phyloP scores from a whole-genome alignment of 2,797 vertebrate species.

The Cossypha caffra region DNA sequence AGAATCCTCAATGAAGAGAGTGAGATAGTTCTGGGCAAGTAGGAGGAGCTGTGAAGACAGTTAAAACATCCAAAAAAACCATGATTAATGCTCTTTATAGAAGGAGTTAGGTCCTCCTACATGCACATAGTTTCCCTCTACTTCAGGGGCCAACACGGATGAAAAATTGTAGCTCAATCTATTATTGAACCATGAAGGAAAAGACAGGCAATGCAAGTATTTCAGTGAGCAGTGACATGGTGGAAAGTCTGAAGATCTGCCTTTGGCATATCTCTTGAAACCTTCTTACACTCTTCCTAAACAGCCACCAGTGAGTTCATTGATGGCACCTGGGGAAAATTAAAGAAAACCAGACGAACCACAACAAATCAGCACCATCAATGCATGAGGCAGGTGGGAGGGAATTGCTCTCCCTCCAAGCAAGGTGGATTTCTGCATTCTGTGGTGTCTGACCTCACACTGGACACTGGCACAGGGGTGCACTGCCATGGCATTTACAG shows the following conservation, averaged over 20 bases:
- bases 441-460: not conserved
- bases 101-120: not conserved
- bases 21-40: not conserved
- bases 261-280: not conserved
- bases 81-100: not conserved
- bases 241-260: not conserved
- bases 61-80: not conserved
- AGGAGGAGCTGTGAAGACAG: not conserved
- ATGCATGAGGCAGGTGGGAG: not conserved
- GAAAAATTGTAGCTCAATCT: not conserved
- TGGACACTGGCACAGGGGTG: not conserved
- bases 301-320: not conserved
- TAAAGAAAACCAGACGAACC: not conserved
- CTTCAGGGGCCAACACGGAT: not conserved
- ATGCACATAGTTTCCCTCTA: not conserved
- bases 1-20: not conserved
- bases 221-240: fast-evolving
- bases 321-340: not conserved
- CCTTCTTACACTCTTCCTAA: not conserved
- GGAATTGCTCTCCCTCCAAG: not conserved
- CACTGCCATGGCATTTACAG: fast-evolving
- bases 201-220: not conserved
- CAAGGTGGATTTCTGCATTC: not conserved
- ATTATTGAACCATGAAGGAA: not conserved
- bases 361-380: not conserved